Conservation (phyloP, 2,888 invertebrate species). For the Patella ulyssiponensis region DNA sequence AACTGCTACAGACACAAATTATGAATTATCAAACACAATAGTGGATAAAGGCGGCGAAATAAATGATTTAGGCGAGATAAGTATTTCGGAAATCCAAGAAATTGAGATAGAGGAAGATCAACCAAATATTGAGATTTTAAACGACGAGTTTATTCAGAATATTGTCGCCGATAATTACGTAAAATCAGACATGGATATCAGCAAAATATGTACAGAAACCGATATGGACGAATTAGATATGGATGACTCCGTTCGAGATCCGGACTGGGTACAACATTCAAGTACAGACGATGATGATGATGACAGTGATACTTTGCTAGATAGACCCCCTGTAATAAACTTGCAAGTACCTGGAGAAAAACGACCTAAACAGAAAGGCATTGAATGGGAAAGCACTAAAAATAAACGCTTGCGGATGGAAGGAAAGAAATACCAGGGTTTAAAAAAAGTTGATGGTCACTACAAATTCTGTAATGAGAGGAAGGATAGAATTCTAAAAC, state of each 20-base stretch:
- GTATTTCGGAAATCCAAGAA: not conserved
- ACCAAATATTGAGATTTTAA: not conserved
- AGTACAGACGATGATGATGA: not conserved
- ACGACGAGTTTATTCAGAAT: not conserved
- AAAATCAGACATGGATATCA: too few relatives aligned
- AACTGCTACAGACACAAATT: too few relatives aligned
- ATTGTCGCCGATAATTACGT: not conserved
- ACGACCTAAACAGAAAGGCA: too few relatives aligned
- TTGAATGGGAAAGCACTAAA: constrained; percentile 8
- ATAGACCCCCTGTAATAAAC: too few relatives aligned
- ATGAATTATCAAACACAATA: too few relatives aligned
- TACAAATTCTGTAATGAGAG: not conserved
- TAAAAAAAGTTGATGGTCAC: not conserved
- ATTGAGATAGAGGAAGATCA: not conserved
- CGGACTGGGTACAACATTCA: not conserved
- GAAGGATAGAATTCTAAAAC: not conserved
- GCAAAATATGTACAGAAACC: not conserved
- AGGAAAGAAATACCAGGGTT: constrained; percentile 17
- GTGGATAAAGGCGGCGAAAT: not conserved
- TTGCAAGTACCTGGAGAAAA: too few relatives aligned
- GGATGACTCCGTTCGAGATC: not conserved
- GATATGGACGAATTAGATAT: not conserved
- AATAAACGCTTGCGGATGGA: constrained; percentile 14
- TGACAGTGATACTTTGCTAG: not conserved
- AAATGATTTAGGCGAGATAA: not conserved